Conservation (phyloP, 2,797 vertebrate species). For the Alouatta caraya region DNA sequence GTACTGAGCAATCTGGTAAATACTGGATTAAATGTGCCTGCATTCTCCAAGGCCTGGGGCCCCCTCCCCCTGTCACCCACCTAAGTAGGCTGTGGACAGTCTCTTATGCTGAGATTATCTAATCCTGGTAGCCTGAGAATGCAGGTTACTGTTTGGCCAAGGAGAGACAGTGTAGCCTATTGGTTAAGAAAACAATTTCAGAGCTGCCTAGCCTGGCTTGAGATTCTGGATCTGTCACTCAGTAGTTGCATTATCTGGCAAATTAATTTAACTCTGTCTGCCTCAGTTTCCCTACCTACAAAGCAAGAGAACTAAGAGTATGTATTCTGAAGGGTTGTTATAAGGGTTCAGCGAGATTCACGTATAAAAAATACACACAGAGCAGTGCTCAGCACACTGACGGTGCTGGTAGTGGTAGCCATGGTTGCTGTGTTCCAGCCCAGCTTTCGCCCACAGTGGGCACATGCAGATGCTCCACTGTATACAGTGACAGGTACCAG, state of each 20-base stretch:
- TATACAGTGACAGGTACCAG: background rate
- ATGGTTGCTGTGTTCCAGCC: fast-evolving
- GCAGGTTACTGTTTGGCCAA: background rate
- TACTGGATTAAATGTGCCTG: background rate
- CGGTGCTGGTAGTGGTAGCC: fast-evolving
- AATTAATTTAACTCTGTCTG: background rate
- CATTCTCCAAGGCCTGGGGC: background rate
- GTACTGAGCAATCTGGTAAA: background rate
- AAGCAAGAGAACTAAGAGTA: background rate
- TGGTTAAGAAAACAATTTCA: too few relatives aligned
- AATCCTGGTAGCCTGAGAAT: background rate
- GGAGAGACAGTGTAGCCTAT: background rate
- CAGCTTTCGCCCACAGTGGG: fast-evolving
- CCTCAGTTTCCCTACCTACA: background rate
- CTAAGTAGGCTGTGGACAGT: too few relatives aligned
- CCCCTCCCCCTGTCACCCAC: fast-evolving
- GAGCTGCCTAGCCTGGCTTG: background rate
- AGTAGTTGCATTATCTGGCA: background rate
- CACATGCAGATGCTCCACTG: fast-evolving
- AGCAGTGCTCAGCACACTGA: fast-evolving
- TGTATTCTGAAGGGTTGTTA: background rate
- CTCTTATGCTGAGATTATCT: background rate
- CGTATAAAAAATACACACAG: too few relatives aligned
- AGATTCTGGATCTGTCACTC: background rate
- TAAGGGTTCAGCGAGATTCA: background rate